Evolutionary conservation across 1,140 invertebrate genomes (phyloP).

Genomic region (Prorops nasuta): DNA sequence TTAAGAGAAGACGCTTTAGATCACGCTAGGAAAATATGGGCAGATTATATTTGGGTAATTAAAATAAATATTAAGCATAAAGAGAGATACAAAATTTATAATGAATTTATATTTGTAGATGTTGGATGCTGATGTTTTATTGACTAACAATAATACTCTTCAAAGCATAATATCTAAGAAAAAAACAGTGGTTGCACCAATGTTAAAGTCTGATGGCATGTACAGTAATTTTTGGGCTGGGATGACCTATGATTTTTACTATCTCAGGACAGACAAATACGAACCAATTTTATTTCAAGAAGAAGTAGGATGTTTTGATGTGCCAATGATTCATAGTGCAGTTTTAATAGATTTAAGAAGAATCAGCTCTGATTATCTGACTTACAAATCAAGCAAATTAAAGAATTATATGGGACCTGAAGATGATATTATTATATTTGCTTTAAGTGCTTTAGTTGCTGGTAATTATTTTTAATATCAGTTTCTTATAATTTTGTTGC

Average conservation of each 20-base stretch:
- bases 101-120: conserved; percentile 65
- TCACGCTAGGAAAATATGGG: conserved; percentile 73
- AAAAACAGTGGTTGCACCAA: conserved; percentile 72
- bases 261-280: conserved; percentile 84
- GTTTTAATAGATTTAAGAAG: conserved; percentile 78
- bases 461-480: conserved; percentile 49
- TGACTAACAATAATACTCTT: conserved; percentile 73
- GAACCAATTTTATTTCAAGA: conserved; percentile 75
- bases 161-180: conserved; percentile 68
- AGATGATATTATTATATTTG: conserved; percentile 96
- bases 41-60: conserved; percentile 80
- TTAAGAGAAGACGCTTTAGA: conserved; percentile 78
- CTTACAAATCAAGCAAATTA: conserved; percentile 71
- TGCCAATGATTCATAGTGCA: conserved; percentile 91
- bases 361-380: conserved; percentile 64
- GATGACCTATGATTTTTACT: conserved; percentile 87
- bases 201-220: conserved; percentile 80
- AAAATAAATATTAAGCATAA: conserved; percentile 9
- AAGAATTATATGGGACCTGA: conserved; percentile 70
- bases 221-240: conserved; percentile 98
- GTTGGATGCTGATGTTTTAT: conserved; percentile 84
- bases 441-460: conserved; percentile 74
- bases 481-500: not conserved
- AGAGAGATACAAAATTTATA: conserved; percentile 13
- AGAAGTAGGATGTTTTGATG: conserved; percentile 73